Base-by-base conservation (phyloP, 2,888 invertebrate species). In the Diaperis boleti region DNA sequence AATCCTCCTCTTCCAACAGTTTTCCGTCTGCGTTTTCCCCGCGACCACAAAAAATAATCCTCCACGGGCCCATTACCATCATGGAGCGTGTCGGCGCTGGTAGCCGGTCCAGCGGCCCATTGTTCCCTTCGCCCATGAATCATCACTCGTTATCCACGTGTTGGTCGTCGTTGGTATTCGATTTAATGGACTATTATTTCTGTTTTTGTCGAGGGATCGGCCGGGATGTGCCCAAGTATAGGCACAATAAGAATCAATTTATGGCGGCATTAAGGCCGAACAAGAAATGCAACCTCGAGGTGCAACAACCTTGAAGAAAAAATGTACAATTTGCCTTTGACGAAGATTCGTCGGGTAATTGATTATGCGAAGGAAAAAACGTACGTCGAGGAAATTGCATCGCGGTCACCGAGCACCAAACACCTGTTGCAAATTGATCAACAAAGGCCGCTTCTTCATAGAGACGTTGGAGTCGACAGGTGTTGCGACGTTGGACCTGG, bases 51-150 rank as follows among this genome's bases (percentile, higher is more conserved):
- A n/a, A n/a, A n/a, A n/a, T n/a, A 26, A 5, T 26, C 3, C 6
- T 26, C 3, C 26, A 26, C n/a, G 6, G 26, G 26, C 26, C 8
- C 26, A n/a, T n/a, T 26, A 26, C n/a, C n/a, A 26, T n/a, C 41
- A 17, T 13, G 17, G 41, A 41, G 18, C 17, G 41, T 15, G 41
- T 17, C 42, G 26, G 11, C 11, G 26, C 5, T 20, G 22, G 44
- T 26, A 44, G 44, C 44, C 13, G 22, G 6, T 44, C 57, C 44
- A 65, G 66, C 59, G 59, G 63, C 64, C 69, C 68, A 72, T 72
- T 73, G 73, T 72, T 70, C 69, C 69, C 64, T 65, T 66, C 66
- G 54, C 65, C 65, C 71, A 67, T 73, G 72, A 73, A 72, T 73
- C 72, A 73, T 73, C 69, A 64, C 59, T 54, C 64, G 54, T 67